Base-by-base conservation (phyloP, 2,888 invertebrate genomes). In the Tortricodes alternella region DNA sequence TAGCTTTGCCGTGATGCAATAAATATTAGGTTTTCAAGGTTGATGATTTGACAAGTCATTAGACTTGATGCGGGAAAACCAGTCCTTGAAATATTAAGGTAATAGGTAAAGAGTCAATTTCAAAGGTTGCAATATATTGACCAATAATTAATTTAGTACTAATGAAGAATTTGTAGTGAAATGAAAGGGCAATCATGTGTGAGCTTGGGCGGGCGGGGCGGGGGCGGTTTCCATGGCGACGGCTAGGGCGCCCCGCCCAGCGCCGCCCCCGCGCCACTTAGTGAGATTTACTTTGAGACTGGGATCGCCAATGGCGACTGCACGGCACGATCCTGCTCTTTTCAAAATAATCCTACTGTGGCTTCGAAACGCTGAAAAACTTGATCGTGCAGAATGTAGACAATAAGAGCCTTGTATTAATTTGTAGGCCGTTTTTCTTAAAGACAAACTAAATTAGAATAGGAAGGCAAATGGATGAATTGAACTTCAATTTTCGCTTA, bases 181-280 rank as follows among this genome's bases (percentile, higher is more conserved):
- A 55, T 39, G 48, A 19, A 32, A n/a, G 18, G 19, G 56, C 56
- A 44, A 44, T 56, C 61, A 56, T 52, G 59, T 59, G 51, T 52
- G 59, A 50, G 60, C 43, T 11, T 43, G 48, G 37, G 49, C 60
- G 67, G 62, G 68, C 55, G 61, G 70, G 70, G 68, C 71, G 73
- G 72, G 74, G 76, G 78, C 78, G 78, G 86, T 89, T 80, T 76
- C 81, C 75, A 83, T 86, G 78, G 76, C 74, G 67, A 89, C 84
- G 73, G 79, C 78, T 81, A 73, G 79, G 78, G 77, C 74, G 82
- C 85, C 84, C 85, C 85, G 82, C 84, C 85, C 84, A 81, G 66
- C 66, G 59, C 68, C 71, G 67, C 77, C 74, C 74, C 70, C 73
- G 70, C 70, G 71, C 73, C 64, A 73, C 71, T 75, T 77, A 76